A percentile compares a stretch with the other conserved stretches of the same genome.
Conservation (phyloP, 2,888 invertebrate genomes). For the Orthosia cruda region DNA sequence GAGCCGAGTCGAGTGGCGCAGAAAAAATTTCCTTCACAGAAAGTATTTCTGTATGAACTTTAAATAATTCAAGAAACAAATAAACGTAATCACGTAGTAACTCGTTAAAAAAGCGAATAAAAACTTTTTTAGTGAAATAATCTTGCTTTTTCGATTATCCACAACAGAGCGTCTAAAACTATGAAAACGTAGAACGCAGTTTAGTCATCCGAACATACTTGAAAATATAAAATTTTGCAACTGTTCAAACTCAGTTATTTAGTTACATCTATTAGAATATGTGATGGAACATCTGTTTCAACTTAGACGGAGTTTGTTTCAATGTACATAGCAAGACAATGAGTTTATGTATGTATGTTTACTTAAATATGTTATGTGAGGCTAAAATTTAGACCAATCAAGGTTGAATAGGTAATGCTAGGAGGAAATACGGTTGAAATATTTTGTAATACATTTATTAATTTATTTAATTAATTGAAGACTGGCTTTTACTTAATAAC, state of each 20-base stretch:
- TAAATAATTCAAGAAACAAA: no score
- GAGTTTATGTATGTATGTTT: slow-evolving; percentile 39
- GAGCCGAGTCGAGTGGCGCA: no score
- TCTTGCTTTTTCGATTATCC: neutral
- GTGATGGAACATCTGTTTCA: slow-evolving; percentile 68
- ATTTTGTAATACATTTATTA: neutral
- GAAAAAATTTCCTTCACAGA: no score
- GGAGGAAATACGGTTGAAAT: slow-evolving; percentile 10
- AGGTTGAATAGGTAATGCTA: slow-evolving; percentile 47
- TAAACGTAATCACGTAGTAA: no score
- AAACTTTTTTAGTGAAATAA: no score
- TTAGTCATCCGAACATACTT: slow-evolving; percentile 28
- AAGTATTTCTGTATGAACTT: no score
- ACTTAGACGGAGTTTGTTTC: slow-evolving; percentile 67
- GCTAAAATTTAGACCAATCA: slow-evolving; percentile 58
- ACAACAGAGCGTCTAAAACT: slow-evolving; percentile 41
- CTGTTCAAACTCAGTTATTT: slow-evolving; percentile 61
- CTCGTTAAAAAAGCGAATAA: no score
- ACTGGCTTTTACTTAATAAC: neutral
- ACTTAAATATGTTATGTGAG: slow-evolving; percentile 37
- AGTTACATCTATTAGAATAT: slow-evolving; percentile 70
- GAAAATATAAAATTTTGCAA: slow-evolving; percentile 22
- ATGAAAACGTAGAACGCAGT: slow-evolving; percentile 33
- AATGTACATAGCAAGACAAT: slow-evolving; percentile 35
- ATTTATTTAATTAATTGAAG: neutral